These are phyloP conservation scores for Amphibalanus amphitrite DNA, from an alignment of 1,140 invertebrate species.

Conservation along the genomic window DNA sequence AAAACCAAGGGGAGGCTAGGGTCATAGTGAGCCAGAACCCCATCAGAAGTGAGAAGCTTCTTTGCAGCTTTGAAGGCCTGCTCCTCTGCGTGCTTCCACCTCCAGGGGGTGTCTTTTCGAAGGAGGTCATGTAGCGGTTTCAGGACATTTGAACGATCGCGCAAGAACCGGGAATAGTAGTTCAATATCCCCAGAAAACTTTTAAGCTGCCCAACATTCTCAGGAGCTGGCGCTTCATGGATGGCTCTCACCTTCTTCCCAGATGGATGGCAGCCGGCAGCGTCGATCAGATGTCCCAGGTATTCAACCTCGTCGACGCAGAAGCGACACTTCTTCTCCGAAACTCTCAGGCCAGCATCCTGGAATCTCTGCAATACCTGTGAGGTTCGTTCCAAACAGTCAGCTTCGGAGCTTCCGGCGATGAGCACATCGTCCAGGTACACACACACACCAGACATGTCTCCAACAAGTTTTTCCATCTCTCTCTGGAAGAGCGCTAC, in stretches of 20 bases:
- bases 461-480: too few relatives aligned
- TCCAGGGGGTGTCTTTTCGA: background rate
- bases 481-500: too few relatives aligned
- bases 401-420: too few relatives aligned
- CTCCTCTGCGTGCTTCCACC: background rate
- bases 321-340: too few relatives aligned
- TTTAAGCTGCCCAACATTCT: background rate
- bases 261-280: too few relatives aligned
- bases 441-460: too few relatives aligned
- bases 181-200: background rate
- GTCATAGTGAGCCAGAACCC: background rate
- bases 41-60: background rate
- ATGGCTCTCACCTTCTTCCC: background rate
- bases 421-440: too few relatives aligned
- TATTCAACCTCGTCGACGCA: too few relatives aligned
- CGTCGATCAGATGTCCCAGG: too few relatives aligned
- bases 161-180: background rate
- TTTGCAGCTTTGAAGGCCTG: background rate
- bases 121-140: background rate
- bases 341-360: too few relatives aligned
- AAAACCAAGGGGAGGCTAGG: background rate
- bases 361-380: too few relatives aligned
- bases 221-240: background rate
- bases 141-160: background rate
- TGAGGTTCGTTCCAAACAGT: too few relatives aligned